These are phyloP conservation scores for Cyclophora punctaria DNA, from an alignment of 2,888 invertebrate species.

Conservation along the genomic window DNA sequence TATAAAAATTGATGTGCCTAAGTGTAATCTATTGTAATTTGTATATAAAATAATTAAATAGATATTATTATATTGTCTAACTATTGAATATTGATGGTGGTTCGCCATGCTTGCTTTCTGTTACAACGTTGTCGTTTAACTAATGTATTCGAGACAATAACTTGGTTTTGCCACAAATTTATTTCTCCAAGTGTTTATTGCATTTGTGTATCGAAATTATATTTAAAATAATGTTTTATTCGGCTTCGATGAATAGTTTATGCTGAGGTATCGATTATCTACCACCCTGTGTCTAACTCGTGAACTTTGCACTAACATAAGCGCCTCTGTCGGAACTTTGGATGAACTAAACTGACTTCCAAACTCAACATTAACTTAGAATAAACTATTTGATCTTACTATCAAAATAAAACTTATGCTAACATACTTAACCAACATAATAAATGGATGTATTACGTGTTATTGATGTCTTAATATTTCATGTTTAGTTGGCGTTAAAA, in stretches of 20 bases:
- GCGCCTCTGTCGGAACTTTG: no score
- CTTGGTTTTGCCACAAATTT: conserved; percentile 27
- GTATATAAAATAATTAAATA: conserved; percentile 53
- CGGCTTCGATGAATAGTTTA: no score
- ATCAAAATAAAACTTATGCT: no score
- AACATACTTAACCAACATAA: no score
- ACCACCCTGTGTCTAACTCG: no score
- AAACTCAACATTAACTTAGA: no score
- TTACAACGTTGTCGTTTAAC: conserved; percentile 24
- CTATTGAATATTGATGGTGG: conserved; percentile 35
- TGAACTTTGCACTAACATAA: no score
- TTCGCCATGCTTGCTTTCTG: conserved; percentile 16
- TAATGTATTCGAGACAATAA: conserved; percentile 53
- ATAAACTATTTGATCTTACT: no score
- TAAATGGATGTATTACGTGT: no score
- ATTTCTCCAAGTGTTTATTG: conserved; percentile 6
- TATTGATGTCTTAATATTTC: not conserved
- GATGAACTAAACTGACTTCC: no score
- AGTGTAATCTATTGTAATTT: conserved; percentile 70
- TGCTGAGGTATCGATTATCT: no score
- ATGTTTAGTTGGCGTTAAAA: conserved; percentile 28
- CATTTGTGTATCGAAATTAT: conserved; percentile 6
- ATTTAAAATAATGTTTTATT: no score
- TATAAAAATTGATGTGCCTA: conserved; percentile 77
- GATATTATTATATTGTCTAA: conserved; percentile 33